A percentile compares a stretch with the other conserved stretches of the same genome.
Conservation (phyloP, 2,888 invertebrate species). For the Eucera pruinosa region DNA sequence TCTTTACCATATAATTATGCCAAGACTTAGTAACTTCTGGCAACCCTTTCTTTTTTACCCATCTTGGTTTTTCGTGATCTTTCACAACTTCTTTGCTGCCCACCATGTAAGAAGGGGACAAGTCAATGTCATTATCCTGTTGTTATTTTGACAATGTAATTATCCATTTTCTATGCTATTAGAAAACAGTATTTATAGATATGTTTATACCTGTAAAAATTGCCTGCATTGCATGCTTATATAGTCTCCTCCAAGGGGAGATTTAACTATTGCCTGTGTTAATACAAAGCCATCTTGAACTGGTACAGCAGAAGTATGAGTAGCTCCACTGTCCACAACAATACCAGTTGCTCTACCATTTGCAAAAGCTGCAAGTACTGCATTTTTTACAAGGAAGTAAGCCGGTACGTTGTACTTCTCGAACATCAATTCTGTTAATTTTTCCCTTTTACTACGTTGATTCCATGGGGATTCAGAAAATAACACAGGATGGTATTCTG, state of each 20-base stretch:
- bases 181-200: constrained; percentile 3
- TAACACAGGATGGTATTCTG: constrained; percentile 97
- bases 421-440: constrained; percentile 98
- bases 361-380: constrained; percentile 98
- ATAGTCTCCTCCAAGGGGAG: constrained; percentile 98
- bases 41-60: constrained; percentile 89
- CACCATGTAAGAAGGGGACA: constrained; percentile 90
- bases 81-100: constrained; percentile 95
- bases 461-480: constrained; percentile 99
- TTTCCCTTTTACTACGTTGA: constrained; percentile 95
- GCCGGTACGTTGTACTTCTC: constrained; percentile 99
- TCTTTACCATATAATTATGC: constrained; percentile 98
- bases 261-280: constrained; percentile 97
- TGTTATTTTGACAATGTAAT: constrained; percentile 30
- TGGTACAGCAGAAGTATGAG: constrained; percentile 98
- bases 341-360: constrained; percentile 95
- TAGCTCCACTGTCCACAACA: constrained; percentile 98
- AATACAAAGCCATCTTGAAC: constrained; percentile 98
- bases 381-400: constrained; percentile 98
- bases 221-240: constrained; percentile 91
- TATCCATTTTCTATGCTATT: constrained; percentile 8
- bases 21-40: constrained; percentile 95
- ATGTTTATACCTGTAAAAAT: constrained; percentile 85
- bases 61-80: constrained; percentile 95
- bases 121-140: constrained; percentile 88